Percentiles rank a stretch among this genome's conserved stretches.
These are phyloP conservation scores for Loriculus beryllinus DNA, from an alignment of 2,797 vertebrate species.

Conservation along the genomic window DNA sequence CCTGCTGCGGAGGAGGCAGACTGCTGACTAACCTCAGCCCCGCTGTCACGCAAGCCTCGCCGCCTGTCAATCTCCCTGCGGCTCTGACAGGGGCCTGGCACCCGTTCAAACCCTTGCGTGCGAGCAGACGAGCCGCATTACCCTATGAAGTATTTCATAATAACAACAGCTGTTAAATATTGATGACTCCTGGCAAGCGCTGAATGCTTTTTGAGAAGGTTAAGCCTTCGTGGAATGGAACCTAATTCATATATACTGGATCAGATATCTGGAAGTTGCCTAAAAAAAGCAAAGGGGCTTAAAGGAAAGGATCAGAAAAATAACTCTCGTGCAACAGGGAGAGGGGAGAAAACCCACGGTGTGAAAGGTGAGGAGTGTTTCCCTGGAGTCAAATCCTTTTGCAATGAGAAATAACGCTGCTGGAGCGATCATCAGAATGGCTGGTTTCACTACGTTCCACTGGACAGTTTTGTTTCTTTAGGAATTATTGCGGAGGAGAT, in stretches of 20 bases:
- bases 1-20: slow-evolving; percentile 55
- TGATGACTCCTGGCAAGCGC: slow-evolving; percentile 84
- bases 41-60: slow-evolving; percentile 89
- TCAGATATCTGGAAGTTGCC: slow-evolving; percentile 81
- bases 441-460: neutral
- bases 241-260: slow-evolving; percentile 88
- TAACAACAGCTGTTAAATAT: slow-evolving; percentile 99
- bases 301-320: slow-evolving; percentile 41
- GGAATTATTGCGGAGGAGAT: neutral
- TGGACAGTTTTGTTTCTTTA: neutral
- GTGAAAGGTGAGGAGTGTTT: neutral
- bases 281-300: slow-evolving; percentile 62
- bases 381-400: neutral
- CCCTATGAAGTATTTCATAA: slow-evolving; percentile 95
- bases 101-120: slow-evolving; percentile 90
- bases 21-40: slow-evolving; percentile 83
- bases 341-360: neutral
- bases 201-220: slow-evolving; percentile 86
- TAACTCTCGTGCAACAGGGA: neutral
- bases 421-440: neutral
- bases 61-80: slow-evolving; percentile 86
- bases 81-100: slow-evolving; percentile 85
- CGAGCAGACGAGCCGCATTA: slow-evolving; percentile 88
- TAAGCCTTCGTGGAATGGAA: slow-evolving; percentile 88
- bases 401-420: neutral